A percentile compares a stretch with the other conserved stretches of the same genome.
phyloP scores from a whole-genome alignment of 1,140 invertebrate genomes.

The Lasioglossum baleicum region DNA sequence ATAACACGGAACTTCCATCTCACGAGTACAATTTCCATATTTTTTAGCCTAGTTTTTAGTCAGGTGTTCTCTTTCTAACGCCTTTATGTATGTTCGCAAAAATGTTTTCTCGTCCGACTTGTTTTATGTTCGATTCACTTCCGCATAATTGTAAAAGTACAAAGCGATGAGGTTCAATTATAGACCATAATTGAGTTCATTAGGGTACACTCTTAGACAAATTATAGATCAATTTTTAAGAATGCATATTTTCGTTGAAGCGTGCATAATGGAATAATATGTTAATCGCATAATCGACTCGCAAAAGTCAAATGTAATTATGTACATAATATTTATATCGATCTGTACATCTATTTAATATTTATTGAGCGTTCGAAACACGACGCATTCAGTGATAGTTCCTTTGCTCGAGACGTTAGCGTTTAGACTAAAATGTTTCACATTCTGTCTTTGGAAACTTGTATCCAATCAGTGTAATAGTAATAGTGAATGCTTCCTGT shows the following conservation, averaged over 20 bases:
- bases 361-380: slow-evolving; percentile 50
- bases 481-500: slow-evolving; percentile 14
- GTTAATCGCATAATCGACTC: slow-evolving; percentile 21
- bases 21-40: neutral
- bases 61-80: neutral
- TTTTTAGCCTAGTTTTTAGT: neutral
- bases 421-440: slow-evolving; percentile 9
- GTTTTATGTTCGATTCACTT: slow-evolving; percentile 18
- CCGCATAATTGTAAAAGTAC: slow-evolving; percentile 32
- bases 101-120: slow-evolving; percentile 11
- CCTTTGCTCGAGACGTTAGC: slow-evolving; percentile 27
- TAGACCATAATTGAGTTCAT: slow-evolving; percentile 4
- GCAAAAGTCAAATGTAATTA: slow-evolving; percentile 39
- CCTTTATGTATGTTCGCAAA: slow-evolving; percentile 9
- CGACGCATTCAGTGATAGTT: slow-evolving; percentile 32
- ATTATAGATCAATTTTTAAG: slow-evolving; percentile 20
- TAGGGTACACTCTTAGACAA: slow-evolving; percentile 32
- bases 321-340: slow-evolving; percentile 57
- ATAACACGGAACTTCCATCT: neutral
- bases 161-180: slow-evolving; percentile 20
- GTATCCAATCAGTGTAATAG: neutral
- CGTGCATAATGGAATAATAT: neutral
- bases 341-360: slow-evolving; percentile 59
- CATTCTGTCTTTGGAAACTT: neutral
- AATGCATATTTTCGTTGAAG: slow-evolving; percentile 31